Evolutionary conservation across 1,140 invertebrate genomes (phyloP).

Genomic region (Alviniconcha marisindica): DNA sequence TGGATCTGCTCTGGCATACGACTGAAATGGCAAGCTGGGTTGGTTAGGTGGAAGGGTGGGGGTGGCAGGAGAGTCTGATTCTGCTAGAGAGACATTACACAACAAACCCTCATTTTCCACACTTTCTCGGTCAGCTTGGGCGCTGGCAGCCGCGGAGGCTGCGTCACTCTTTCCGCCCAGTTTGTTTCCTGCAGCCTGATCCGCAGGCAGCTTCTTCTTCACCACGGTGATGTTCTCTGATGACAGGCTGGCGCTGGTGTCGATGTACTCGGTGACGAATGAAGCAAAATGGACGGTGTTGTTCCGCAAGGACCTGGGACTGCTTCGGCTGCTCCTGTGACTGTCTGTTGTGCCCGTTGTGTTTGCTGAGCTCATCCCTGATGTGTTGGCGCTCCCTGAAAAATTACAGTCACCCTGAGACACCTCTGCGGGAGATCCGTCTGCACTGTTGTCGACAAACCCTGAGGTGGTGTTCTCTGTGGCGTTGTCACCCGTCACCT

Average conservation of each 20-base stretch:
- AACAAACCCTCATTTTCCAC: constrained; percentile 44
- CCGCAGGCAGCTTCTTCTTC: constrained; percentile 45
- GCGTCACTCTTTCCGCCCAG: background rate
- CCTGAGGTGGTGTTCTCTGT: constrained; percentile 35
- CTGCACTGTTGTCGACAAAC: constrained; percentile 35
- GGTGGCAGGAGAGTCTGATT: constrained; percentile 53
- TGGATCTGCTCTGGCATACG: constrained; percentile 49
- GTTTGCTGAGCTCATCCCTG: constrained; percentile 41
- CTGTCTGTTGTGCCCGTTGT: constrained; percentile 39
- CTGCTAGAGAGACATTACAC: constrained; percentile 61
- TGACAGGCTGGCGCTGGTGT: constrained; percentile 39
- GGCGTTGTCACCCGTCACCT: constrained; percentile 21
- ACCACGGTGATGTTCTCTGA: constrained; percentile 41
- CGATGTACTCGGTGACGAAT: constrained; percentile 44
- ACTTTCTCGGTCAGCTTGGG: background rate
- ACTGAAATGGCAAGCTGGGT: constrained; percentile 55
- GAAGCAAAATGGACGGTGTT: constrained; percentile 68
- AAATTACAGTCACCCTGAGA: constrained; percentile 6
- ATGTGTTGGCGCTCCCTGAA: constrained; percentile 27
- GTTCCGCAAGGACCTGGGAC: constrained; percentile 67
- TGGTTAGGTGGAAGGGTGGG: constrained; percentile 48
- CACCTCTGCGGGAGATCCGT: constrained; percentile 22
- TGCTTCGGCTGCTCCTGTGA: constrained; percentile 56
- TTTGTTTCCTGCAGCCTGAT: constrained; percentile 8
- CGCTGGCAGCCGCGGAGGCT: background rate